Percentiles rank a stretch among this genome's conserved stretches.
phyloP scores from a whole-genome alignment of 2,113 vertebrate genomes.

The Garra rufa region DNA sequence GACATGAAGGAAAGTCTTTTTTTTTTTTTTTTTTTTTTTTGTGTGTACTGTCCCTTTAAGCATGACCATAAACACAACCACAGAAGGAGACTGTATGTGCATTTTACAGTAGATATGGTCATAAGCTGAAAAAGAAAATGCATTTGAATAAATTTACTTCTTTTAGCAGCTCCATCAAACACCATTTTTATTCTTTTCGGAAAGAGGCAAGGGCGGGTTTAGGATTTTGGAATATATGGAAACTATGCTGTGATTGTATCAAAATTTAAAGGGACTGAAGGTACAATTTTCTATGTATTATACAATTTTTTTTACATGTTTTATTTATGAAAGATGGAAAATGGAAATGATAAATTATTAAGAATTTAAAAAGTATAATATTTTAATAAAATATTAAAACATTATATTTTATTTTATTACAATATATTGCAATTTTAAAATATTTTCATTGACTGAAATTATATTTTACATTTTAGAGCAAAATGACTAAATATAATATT shows the following conservation, averaged over 20 bases:
- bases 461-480: too few relatives aligned
- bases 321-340: too few relatives aligned
- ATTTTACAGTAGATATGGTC: background rate
- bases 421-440: too few relatives aligned
- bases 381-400: too few relatives aligned
- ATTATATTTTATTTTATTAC: too few relatives aligned
- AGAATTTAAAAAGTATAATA: too few relatives aligned
- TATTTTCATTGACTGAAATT: too few relatives aligned
- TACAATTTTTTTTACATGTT: background rate
- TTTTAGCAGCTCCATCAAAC: background rate
- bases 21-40: too few relatives aligned
- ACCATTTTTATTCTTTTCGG: background rate
- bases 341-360: too few relatives aligned
- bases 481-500: too few relatives aligned
- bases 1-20: too few relatives aligned
- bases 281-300: background rate
- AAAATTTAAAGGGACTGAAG: background rate
- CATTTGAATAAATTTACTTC: background rate
- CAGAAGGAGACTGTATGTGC: too few relatives aligned
- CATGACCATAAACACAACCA: background rate
- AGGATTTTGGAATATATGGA: background rate
- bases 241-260: background rate
- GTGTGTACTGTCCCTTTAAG: background rate
- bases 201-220: background rate
- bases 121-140: background rate